Conservation (phyloP, 2,113 vertebrate species). For the Cisticola juncidis region DNA sequence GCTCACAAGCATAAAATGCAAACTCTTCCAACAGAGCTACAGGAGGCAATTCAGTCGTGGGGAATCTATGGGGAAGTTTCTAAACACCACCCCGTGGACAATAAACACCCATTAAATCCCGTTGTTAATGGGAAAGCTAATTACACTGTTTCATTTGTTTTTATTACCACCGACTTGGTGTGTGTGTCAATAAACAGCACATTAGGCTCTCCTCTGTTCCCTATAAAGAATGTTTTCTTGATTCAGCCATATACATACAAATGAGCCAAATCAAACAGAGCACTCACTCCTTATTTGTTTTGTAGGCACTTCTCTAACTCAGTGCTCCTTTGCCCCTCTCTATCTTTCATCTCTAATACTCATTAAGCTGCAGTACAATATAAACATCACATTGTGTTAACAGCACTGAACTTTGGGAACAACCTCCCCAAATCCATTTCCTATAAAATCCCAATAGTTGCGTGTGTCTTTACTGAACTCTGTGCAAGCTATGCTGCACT, state of each 20-base stretch:
- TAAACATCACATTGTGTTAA: neutral
- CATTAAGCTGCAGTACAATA: neutral
- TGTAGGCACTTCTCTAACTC: constrained; percentile 27
- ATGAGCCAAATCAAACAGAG: constrained; percentile 60
- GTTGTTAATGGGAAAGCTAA: constrained; percentile 49
- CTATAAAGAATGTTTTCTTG: constrained; percentile 60
- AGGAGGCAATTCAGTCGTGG: constrained; percentile 33
- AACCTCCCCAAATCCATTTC: neutral
- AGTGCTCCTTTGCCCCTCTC: neutral
- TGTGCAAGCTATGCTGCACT: neutral
- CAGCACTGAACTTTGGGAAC: neutral
- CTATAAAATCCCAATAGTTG: neutral
- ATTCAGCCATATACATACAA: constrained; percentile 45
- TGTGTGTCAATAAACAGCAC: constrained; percentile 67
- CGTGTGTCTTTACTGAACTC: neutral
- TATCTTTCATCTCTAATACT: constrained; percentile 14
- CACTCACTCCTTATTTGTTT: constrained; percentile 19
- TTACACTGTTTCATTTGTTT: constrained; percentile 57
- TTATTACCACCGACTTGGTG: constrained; percentile 24
- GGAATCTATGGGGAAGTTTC: constrained; percentile 44
- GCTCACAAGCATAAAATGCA: neutral
- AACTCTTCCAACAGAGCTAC: neutral
- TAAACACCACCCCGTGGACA: constrained; percentile 17
- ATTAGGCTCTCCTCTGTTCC: constrained; percentile 51
- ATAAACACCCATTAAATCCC: constrained; percentile 52